A percentile compares a stretch with the other conserved stretches of the same genome.
Conservation (phyloP, 2,888 invertebrate genomes). For the Phyllotreta striolata region DNA sequence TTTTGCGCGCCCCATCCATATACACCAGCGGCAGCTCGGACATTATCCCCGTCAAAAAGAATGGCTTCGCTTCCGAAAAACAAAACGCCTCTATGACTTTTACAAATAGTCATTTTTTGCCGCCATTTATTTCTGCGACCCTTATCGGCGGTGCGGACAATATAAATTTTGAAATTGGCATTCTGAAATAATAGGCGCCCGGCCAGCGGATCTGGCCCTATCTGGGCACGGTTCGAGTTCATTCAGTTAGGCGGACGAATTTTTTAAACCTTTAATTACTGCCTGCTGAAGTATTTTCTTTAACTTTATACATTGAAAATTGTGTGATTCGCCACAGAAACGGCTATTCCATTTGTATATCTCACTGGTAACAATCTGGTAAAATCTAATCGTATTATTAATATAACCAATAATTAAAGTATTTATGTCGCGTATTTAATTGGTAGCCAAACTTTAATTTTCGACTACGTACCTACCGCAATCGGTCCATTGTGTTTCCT, state of each 20-base stretch:
- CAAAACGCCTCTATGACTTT: conserved; percentile 49
- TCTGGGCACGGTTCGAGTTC: not conserved
- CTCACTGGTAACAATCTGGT: too few relatives aligned
- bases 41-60: conserved; percentile 41
- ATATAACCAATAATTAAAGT: not conserved
- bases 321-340: too few relatives aligned
- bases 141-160: conserved; percentile 60
- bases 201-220: conserved; percentile 16
- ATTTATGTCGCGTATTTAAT: not conserved
- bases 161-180: conserved; percentile 59
- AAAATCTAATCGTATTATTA: too few relatives aligned
- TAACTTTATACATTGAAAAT: too few relatives aligned
- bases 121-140: conserved; percentile 57
- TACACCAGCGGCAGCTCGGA: conserved; percentile 36
- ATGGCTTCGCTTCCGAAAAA: conserved; percentile 40
- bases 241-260: not conserved
- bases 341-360: too few relatives aligned
- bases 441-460: not conserved
- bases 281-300: too few relatives aligned
- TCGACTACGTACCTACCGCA: not conserved
- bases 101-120: conserved; percentile 58
- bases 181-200: conserved; percentile 26
- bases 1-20: conserved; percentile 25
- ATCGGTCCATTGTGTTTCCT: conserved; percentile 2
- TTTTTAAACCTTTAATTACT: too few relatives aligned